These are phyloP conservation scores for Australoheros facetus DNA, from an alignment of 2,797 vertebrate genomes.

Conservation along the genomic window DNA sequence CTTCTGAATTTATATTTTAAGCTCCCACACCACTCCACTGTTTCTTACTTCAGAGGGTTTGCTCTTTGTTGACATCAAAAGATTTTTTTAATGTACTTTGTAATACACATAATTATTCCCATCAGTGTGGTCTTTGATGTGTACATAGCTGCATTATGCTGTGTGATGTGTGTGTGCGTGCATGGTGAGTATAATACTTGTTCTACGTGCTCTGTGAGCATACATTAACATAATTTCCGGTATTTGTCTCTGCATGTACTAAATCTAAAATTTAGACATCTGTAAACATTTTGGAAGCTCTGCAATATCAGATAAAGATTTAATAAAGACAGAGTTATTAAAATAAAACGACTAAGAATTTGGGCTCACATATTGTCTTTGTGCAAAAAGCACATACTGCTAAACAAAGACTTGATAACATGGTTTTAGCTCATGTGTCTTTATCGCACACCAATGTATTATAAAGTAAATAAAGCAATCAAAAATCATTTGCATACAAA, in stretches of 20 bases:
- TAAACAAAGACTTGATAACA: not conserved
- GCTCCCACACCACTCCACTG: conserved; percentile 14
- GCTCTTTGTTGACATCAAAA: conserved; percentile 67
- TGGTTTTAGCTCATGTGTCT: conserved; percentile 9
- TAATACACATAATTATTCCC: conserved; percentile 61
- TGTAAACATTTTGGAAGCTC: not conserved
- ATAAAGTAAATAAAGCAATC: not conserved
- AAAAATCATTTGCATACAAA: conserved; percentile 9
- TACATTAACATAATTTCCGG: conserved; percentile 1
- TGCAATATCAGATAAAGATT: not conserved
- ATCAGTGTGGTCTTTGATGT: conserved; percentile 59
- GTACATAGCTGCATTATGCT: conserved; percentile 33
- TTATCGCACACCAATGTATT: conserved; percentile 1
- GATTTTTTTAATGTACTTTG: conserved; percentile 50
- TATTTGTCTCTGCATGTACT: not conserved
- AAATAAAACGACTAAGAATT: not conserved
- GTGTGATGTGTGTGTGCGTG: not conserved
- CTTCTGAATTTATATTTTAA: conserved; percentile 27
- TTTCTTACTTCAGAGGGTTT: conserved; percentile 40
- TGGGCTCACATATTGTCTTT: not conserved
- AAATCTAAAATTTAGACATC: not conserved
- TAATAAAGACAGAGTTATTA: not conserved
- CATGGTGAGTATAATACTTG: not conserved
- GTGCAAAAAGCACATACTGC: not conserved
- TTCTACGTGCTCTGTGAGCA: conserved; percentile 1